Percentiles rank a stretch among this genome's conserved stretches.
Evolutionary conservation across 2,888 invertebrate species (phyloP).

Genomic region (Nowickia ferox): DNA sequence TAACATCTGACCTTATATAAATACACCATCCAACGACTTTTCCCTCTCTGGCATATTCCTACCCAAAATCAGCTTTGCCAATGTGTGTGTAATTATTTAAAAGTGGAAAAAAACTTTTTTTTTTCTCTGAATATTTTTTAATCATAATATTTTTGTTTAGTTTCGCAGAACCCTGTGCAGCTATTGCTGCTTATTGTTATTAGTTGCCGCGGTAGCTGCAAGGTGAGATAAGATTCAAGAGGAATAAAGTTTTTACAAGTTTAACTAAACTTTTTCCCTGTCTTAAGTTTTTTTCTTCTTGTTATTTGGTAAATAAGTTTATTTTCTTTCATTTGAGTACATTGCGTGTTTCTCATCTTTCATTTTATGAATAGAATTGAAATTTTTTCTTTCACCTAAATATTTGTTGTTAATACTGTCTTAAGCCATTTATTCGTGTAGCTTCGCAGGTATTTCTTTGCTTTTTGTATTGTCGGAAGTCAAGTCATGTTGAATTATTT

Average conservation of each 20-base stretch:
- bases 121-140: too few relatives aligned
- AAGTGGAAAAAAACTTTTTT: too few relatives aligned
- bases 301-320: conserved; percentile 19
- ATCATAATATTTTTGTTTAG: too few relatives aligned
- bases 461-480: background rate
- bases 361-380: background rate
- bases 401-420: background rate
- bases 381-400: background rate
- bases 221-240: conserved; percentile 71
- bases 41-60: too few relatives aligned
- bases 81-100: too few relatives aligned
- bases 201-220: conserved; percentile 56
- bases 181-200: conserved; percentile 14
- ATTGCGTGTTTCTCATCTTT: conserved; percentile 1
- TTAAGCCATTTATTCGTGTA: background rate
- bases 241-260: conserved; percentile 62
- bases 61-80: too few relatives aligned
- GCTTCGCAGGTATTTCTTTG: background rate
- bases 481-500: conserved; percentile 29
- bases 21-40: too few relatives aligned
- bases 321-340: conserved; percentile 1
- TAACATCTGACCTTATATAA: too few relatives aligned
- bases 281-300: background rate
- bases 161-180: background rate
- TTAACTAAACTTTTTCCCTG: conserved; percentile 51